phyloP scores from a whole-genome alignment of 2,888 invertebrate genomes.

The Rhingia campestris region DNA sequence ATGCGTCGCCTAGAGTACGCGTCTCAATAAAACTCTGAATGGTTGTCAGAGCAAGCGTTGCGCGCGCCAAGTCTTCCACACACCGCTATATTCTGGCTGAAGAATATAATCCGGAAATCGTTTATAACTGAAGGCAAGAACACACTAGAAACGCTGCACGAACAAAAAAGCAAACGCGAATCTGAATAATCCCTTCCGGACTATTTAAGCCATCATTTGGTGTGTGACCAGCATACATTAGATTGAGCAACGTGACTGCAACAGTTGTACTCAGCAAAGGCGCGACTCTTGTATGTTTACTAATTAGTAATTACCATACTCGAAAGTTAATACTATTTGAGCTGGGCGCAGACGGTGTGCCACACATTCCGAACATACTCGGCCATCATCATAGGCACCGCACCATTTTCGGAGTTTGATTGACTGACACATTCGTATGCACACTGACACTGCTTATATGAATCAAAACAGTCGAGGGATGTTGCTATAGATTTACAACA shows the following conservation, averaged over 20 bases:
- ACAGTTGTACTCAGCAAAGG: background rate
- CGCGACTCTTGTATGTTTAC: slow-evolving; percentile 7
- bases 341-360: slow-evolving; percentile 13
- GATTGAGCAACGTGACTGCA: slow-evolving; percentile 19
- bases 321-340: slow-evolving; percentile 10
- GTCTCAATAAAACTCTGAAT: slow-evolving; percentile 8
- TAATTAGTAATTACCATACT: slow-evolving; percentile 55
- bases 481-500: background rate
- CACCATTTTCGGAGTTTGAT: slow-evolving; percentile 13
- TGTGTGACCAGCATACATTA: slow-evolving; percentile 48
- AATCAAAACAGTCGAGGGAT: background rate
- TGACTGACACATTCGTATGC: background rate
- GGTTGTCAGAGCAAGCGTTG: background rate
- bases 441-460: background rate
- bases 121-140: slow-evolving; percentile 20
- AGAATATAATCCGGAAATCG: slow-evolving; percentile 37
- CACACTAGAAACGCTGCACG: background rate
- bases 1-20: background rate
- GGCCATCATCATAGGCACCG: slow-evolving; percentile 12
- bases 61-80: background rate
- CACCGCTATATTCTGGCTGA: background rate
- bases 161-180: slow-evolving; percentile 22
- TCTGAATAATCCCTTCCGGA: slow-evolving; percentile 61
- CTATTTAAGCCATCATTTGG: slow-evolving; percentile 11
- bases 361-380: slow-evolving; percentile 34